A percentile compares a stretch with the other conserved stretches of the same genome.
Conservation (phyloP, 2,113 vertebrate genomes). For the Apteryx owenii region DNA sequence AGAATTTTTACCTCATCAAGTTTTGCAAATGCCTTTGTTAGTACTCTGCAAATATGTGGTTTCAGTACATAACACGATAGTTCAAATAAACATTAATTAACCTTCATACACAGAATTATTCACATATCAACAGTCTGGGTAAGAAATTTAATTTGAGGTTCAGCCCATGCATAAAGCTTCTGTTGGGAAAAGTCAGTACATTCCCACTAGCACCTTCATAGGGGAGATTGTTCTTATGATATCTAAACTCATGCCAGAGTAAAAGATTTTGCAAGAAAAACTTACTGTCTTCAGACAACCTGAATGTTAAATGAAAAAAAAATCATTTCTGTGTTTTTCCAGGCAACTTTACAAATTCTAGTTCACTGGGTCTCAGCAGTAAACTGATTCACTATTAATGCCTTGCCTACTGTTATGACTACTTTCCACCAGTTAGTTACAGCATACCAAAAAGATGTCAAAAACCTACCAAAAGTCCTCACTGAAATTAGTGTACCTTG, state of each 20-base stretch:
- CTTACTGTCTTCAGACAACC: not conserved
- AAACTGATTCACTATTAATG: not conserved
- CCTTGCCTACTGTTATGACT: not conserved
- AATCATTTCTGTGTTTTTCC: not conserved
- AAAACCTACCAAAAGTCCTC: not conserved
- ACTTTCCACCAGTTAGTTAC: not conserved
- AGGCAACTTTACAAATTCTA: not conserved
- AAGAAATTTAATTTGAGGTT: not conserved
- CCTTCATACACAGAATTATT: rapidly evolving
- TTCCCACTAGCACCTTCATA: not conserved
- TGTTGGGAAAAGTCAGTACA: not conserved
- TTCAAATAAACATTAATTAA: not conserved
- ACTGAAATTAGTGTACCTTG: not conserved
- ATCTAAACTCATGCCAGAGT: not conserved
- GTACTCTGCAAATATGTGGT: not conserved
- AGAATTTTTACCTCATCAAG: not conserved
- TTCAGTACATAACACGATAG: not conserved
- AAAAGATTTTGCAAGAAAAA: not conserved
- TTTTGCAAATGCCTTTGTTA: not conserved
- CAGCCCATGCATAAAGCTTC: not conserved
- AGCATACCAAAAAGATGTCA: not conserved
- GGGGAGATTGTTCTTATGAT: not conserved
- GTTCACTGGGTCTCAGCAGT: not conserved
- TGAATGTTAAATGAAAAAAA: not conserved
- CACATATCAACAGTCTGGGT: not conserved